A percentile compares a stretch with the other conserved stretches of the same genome.
These are phyloP conservation scores for Zhuqinia jingwanae DNA, from an alignment of 2,888 invertebrate species.

Conservation along the genomic window DNA sequence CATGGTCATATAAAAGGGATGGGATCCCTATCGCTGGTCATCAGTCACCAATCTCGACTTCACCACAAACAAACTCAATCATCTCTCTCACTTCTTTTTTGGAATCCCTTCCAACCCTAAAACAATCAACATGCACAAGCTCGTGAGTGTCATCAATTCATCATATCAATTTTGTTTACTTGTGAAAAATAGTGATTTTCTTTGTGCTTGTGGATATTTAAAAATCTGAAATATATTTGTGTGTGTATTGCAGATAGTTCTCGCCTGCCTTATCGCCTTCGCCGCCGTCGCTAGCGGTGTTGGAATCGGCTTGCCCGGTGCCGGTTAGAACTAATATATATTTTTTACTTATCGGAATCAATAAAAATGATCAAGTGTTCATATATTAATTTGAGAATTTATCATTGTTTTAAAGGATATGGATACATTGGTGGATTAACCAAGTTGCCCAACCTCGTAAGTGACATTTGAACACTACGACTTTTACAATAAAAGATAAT, in stretches of 20 bases:
- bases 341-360: too few species aligned
- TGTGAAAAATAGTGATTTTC: constrained; percentile 18
- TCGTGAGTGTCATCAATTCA: constrained; percentile 64
- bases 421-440: constrained; percentile 73
- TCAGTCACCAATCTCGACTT: constrained; percentile 65
- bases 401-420: constrained; percentile 54
- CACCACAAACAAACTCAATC: constrained; percentile 33
- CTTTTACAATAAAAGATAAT: too few species aligned
- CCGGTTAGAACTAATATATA: constrained; percentile 33
- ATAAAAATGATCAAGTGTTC: background rate
- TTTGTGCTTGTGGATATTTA: constrained; percentile 3
- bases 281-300: constrained; percentile 58
- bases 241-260: constrained; percentile 59
- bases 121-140: constrained; percentile 69
- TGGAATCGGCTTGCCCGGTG: constrained; percentile 42
- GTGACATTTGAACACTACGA: background rate
- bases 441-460: constrained; percentile 65
- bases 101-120: constrained; percentile 53
- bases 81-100: constrained; percentile 36
- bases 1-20: constrained; percentile 65
- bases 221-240: constrained; percentile 26
- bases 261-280: constrained; percentile 68
- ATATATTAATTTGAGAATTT: background rate
- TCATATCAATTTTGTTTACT: background rate
- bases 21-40: constrained; percentile 35